Base-by-base conservation (phyloP, 1,140 invertebrate genomes). In the Danaus plexippus region DNA sequence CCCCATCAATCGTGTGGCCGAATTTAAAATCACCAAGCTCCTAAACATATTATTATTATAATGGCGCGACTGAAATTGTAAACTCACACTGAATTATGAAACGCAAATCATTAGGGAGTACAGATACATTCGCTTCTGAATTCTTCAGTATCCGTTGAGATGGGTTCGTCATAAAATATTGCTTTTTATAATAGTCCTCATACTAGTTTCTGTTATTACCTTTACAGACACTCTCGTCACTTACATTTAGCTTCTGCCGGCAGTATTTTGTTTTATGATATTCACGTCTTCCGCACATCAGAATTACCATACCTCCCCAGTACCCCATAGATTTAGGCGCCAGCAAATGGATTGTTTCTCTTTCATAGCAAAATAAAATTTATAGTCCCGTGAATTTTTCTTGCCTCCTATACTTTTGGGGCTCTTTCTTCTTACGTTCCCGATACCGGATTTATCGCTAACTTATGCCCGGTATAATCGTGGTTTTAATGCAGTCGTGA, bases 391-490 rank as follows among this genome's bases (percentile, higher is more conserved):
- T 60, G 62, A 67, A 71, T 78, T 78, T 75, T 71, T 75, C 64
- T 67, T 61, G 55, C 54, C 63, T 63, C 63, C 60, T 64, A 61
- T 70, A 62, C 66, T 56, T 54, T 64, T 58, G 67, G 69, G 67
- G 63, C 68, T 61, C 63, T 56, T 68, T 52, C 54, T 73, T 72
- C 73, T 73, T 77, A 69, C 62, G 53, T 65, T 66, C 55, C 64
- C 77, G 72, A 79, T 78, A 69, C 63, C 66, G 63, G 81, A 84
- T 84, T 77, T 86, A 84, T 83, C 70, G 79, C 71, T 64, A 80
- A 84, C 80, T 84, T 84, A 84, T 80, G 79, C 76, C 80, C 65
- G 65, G 77, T 73, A 81, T 84, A 84, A 86, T 83, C 83, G 76
- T 73, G 80, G 80, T 86, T 84, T 84, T 84, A 86, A 86, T 83